These are phyloP conservation scores for Cyanocitta stelleri DNA, from an alignment of 2,113 vertebrate species.

Conservation along the genomic window DNA sequence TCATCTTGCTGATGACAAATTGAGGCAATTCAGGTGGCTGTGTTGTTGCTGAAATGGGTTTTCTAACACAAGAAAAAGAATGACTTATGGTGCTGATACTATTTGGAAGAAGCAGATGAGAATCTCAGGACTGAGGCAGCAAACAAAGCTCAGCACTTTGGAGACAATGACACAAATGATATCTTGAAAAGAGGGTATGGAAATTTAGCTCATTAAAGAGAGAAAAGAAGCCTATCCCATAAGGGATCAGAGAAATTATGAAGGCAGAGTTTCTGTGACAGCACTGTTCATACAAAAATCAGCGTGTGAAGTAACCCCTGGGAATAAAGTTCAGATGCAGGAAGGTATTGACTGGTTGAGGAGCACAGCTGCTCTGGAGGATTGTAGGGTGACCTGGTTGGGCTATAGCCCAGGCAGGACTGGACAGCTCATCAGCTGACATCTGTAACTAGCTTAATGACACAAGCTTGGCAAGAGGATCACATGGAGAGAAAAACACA, in stretches of 20 bases:
- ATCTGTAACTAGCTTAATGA: neutral
- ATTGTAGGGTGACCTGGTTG: fast-evolving
- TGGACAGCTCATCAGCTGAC: neutral
- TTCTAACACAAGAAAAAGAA: neutral
- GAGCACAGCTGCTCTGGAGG: fast-evolving
- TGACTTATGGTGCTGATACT: neutral
- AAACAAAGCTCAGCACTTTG: neutral
- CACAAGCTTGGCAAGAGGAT: neutral
- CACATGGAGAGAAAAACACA: neutral
- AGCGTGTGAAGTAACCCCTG: neutral
- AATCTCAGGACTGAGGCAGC: neutral
- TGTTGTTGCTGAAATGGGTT: neutral
- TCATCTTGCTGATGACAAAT: neutral
- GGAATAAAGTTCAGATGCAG: neutral
- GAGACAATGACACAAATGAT: neutral
- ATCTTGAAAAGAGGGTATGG: neutral
- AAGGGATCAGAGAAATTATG: neutral
- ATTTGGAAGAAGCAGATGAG: neutral
- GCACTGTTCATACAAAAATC: neutral
- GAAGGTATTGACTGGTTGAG: neutral
- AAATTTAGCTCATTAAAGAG: neutral
- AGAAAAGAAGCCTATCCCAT: neutral
- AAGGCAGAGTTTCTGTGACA: neutral
- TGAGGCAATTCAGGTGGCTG: neutral
- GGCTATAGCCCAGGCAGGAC: neutral